Base-by-base conservation (phyloP, 2,888 invertebrate genomes). In the Acleris literana region DNA sequence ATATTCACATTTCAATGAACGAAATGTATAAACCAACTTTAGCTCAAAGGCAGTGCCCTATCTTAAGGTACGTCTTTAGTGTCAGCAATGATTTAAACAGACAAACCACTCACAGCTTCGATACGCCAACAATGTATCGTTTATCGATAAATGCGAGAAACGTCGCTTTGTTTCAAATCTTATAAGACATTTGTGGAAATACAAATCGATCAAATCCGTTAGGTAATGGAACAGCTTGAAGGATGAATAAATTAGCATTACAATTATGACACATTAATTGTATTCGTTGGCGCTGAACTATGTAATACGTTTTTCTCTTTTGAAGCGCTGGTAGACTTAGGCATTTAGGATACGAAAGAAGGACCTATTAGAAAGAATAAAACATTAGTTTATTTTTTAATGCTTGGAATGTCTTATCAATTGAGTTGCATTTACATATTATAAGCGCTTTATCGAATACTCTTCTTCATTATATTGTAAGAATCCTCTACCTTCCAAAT, bases 1-100 rank as follows among this genome's bases (percentile, higher is more conserved):
- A 86, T 87, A 87, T 87, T 87, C 87, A 82, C 83, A 82, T 80
- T 74, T 80, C 83, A 84, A 88, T 90, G 85, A 85, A 82, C 76
- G 79, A 74, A 80, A 77, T 73, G 73, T 76, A 61, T 65, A 53
- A 22, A 74, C 68, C 70, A 74, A 72, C 70, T 68, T 63, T 65
- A 65, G 72, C 72, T 75, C 74, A 77, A 80, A 75, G 73, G 70
- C 66, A 25, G 44, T 46, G 22, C 71, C 74, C 64, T 72, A 75
- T 73, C 75, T 72, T 68, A 75, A 77, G 71, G 75, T 75, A 76
- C 73, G 74, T 75, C 75, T 74, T 77, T 79, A 77, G 78, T 75
- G 48, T 33, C 48, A 39, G 44, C 29, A 9, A 20, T 6, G 7
- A 54, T 48, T 46, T 54, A 16, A 46, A 39, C 55, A 48, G 54